These are phyloP conservation scores for Nothocercus nigrocapillus DNA, from an alignment of 2,113 vertebrate genomes.

Conservation along the genomic window DNA sequence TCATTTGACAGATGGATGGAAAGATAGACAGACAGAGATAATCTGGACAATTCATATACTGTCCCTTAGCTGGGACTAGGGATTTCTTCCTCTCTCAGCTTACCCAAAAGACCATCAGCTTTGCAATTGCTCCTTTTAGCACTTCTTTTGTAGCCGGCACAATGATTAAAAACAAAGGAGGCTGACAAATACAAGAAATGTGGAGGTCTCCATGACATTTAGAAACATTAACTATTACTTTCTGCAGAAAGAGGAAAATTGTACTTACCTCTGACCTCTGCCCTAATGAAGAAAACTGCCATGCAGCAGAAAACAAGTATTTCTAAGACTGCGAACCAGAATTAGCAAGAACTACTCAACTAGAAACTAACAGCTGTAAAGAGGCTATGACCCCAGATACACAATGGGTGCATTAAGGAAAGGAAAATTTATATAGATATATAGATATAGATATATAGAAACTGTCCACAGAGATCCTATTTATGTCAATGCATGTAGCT, in stretches of 20 bases:
- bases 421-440: neutral
- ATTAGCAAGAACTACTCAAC: neutral
- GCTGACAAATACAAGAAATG: neutral
- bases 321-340: accelerated
- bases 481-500: neutral
- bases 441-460: neutral
- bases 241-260: neutral
- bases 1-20: neutral
- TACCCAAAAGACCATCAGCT: neutral
- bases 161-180: neutral
- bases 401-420: neutral
- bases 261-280: neutral
- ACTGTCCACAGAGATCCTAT: neutral
- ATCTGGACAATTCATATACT: neutral
- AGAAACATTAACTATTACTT: neutral
- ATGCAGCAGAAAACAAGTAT: neutral
- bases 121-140: neutral
- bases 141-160: neutral
- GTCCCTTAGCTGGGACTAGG: neutral
- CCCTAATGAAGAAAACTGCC: neutral
- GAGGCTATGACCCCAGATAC: neutral
- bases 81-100: neutral
- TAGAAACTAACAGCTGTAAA: neutral
- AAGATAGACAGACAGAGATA: neutral
- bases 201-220: neutral